A percentile compares a stretch with the other conserved stretches of the same genome.
phyloP scores from a whole-genome alignment of 2,797 vertebrate species.

The Notolabrus celidotus region DNA sequence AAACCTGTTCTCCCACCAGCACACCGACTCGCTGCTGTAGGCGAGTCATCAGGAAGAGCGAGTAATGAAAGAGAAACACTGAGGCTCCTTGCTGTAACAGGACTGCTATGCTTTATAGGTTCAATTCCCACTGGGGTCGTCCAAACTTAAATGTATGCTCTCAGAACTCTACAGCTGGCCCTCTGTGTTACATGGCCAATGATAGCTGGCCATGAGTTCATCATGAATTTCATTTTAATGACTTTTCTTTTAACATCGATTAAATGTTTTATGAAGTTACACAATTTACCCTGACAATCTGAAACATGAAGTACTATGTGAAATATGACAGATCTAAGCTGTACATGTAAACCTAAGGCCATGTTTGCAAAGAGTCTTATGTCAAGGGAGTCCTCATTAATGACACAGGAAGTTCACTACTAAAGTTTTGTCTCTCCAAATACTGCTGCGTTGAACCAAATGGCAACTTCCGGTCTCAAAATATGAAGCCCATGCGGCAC shows the following conservation, averaged over 20 bases:
- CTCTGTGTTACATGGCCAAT: neutral
- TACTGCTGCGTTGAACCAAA: too few relatives aligned
- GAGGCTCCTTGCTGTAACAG: conserved; percentile 31
- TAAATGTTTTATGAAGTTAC: too few relatives aligned
- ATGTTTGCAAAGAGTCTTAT: neutral
- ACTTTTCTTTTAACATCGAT: too few relatives aligned
- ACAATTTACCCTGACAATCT: neutral
- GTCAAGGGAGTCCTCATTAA: too few relatives aligned
- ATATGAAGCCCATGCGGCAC: too few relatives aligned
- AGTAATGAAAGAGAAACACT: conserved; percentile 36
- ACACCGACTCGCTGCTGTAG: conserved; percentile 22
- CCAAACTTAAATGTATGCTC: conserved; percentile 4
- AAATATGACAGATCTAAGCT: neutral
- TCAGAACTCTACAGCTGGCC: conserved; percentile 4
- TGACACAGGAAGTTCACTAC: neutral
- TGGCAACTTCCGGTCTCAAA: too few relatives aligned
- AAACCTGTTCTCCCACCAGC: conserved; percentile 16
- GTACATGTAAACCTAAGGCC: neutral
- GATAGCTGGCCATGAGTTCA: neutral
- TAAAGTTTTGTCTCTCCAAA: neutral
- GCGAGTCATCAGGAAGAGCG: conserved; percentile 44
- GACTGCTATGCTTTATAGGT: conserved; percentile 18
- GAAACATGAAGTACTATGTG: neutral
- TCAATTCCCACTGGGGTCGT: conserved; percentile 11
- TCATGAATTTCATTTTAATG: neutral